Base-by-base conservation (phyloP, 1,140 invertebrate genomes). In the Cataglyphis hispanica region DNA sequence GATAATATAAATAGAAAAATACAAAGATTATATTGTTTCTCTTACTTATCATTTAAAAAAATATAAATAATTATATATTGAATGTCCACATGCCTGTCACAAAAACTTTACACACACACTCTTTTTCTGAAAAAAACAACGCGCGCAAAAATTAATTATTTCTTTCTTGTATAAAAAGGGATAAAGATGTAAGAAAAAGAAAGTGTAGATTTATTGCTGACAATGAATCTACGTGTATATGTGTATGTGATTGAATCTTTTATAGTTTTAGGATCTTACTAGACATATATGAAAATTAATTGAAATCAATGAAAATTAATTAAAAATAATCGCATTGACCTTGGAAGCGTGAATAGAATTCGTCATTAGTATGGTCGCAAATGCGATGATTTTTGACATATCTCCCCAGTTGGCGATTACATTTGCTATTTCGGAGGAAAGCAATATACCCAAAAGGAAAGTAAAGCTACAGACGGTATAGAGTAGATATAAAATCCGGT, bases 271-370 rank as follows among this genome's bases (percentile, higher is more conserved):
- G 31, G 16, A 4, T 50, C 16, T 13, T 46, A 46, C 13, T 46
- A 46, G 16, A 10, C 7, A 43, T n/a, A n/a, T n/a, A n/a, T 63
- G 1, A n/a, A 13, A 5, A 37, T 37, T 25, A 53, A 16, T 22
- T 8, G 25, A 43, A n/a, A 6, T n/a, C n/a, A n/a, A n/a, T 63
- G 1, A n/a, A 13, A 5, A 37, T 37, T 25, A 53, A 16, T 22
- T 8, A 37, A 43, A n/a, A 6, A 50, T 37, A 40, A 61, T 22
- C 11, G 6, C n/a, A n/a, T 22, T 72, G 19, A 93, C 92, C 91
- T 93, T 93, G 11, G 72, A 90, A 58, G 86, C 75, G 22, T 93
- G 90, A 8, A 80, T 83, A 37, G n/a, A 83, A 74, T 93, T 93
- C 1, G 92, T 92, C 90, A 93, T 92, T 0, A 93, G 60, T 0